Percentiles rank a stretch among this genome's conserved stretches.
Conservation (phyloP, 1,140 invertebrate species). For the Acromyrmex echinatior region DNA sequence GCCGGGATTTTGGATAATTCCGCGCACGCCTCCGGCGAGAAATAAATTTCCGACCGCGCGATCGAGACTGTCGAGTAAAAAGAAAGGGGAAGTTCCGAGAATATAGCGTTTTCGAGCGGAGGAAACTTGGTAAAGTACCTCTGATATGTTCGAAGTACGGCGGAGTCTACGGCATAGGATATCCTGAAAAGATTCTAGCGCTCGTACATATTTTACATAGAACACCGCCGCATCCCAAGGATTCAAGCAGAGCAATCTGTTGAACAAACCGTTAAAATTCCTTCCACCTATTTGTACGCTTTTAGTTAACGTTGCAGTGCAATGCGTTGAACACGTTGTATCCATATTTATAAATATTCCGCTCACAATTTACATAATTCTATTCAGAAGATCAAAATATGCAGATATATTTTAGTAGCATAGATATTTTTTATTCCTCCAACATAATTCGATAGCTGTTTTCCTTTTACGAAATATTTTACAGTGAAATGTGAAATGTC, state of each 20-base stretch:
- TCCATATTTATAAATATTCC: slow-evolving; percentile 71
- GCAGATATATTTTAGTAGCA: slow-evolving; percentile 39
- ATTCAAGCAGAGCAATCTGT: slow-evolving; percentile 56
- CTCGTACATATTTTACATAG: slow-evolving; percentile 70
- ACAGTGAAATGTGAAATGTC: not conserved
- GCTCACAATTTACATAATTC: slow-evolving; percentile 67
- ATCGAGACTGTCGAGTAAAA: slow-evolving; percentile 38
- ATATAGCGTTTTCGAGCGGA: slow-evolving; percentile 44
- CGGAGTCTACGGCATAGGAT: slow-evolving; percentile 30
- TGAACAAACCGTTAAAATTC: slow-evolving; percentile 50
- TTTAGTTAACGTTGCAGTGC: slow-evolving; percentile 28
- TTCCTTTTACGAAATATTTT: not conserved
- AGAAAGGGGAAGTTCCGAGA: slow-evolving; percentile 42
- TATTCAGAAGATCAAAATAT: slow-evolving; percentile 46
- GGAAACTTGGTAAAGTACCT: slow-evolving; percentile 54
- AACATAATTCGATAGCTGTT: not conserved
- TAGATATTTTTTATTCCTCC: slow-evolving; percentile 55
- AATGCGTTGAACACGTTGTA: not conserved
- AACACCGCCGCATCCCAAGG: slow-evolving; percentile 68
- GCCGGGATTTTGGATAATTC: slow-evolving; percentile 65
- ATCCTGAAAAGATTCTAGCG: slow-evolving; percentile 39
- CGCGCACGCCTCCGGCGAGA: slow-evolving; percentile 51
- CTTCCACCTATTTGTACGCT: slow-evolving; percentile 23
- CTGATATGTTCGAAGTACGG: slow-evolving; percentile 54
- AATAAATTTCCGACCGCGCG: slow-evolving; percentile 61